Evolutionary conservation across 2,113 vertebrate species (phyloP).

Genomic region (Actenoides lindsayi): DNA sequence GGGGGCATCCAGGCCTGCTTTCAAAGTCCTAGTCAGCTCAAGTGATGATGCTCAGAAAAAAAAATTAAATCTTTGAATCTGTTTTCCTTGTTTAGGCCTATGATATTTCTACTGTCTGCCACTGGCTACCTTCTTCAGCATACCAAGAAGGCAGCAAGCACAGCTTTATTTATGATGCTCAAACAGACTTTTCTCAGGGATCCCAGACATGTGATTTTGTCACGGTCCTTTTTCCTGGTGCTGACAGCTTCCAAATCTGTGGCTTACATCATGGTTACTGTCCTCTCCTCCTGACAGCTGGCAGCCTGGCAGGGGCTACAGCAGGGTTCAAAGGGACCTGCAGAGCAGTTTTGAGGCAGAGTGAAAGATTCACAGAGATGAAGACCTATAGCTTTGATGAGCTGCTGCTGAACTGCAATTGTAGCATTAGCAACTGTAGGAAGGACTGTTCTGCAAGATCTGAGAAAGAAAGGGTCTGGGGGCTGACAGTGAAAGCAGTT

Average conservation of each 20-base stretch:
- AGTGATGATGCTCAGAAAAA: not conserved
- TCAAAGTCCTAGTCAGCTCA: not conserved
- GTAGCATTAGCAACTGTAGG: not conserved
- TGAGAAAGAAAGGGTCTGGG: not conserved
- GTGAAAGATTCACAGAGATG: not conserved
- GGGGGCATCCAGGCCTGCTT: not conserved
- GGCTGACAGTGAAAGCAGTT: not conserved
- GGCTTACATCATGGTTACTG: accelerated
- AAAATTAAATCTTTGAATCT: not conserved
- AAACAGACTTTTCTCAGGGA: not conserved
- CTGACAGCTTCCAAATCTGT: not conserved
- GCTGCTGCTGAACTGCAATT: not conserved
- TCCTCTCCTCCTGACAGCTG: not conserved
- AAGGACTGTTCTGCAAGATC: not conserved
- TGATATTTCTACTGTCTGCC: not conserved
- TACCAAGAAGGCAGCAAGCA: not conserved
- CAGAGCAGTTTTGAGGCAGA: not conserved
- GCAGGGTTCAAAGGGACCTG: not conserved
- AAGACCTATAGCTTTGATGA: not conserved
- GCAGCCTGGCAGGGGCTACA: accelerated
- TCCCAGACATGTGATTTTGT: not conserved
- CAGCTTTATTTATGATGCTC: not conserved
- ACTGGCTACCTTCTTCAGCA: not conserved
- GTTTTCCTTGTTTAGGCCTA: not conserved
- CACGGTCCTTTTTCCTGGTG: not conserved